Percentiles rank a stretch among this genome's conserved stretches.
These are phyloP conservation scores for Forficula auricularia DNA, from an alignment of 1,140 invertebrate genomes.

Conservation along the genomic window DNA sequence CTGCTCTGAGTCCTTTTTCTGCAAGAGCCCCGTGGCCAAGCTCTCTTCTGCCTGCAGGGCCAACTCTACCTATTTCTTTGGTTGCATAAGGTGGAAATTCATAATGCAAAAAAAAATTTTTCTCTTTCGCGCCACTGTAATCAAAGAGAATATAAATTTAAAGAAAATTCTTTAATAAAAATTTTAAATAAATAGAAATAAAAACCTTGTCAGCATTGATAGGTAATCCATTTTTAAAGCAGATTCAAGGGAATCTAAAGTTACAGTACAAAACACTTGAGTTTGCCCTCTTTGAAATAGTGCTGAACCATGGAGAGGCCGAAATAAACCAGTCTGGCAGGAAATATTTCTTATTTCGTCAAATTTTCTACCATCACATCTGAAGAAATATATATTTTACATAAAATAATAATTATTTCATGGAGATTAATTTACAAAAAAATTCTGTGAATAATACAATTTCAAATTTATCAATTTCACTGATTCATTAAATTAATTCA, in stretches of 20 bases:
- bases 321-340: slow-evolving; percentile 68
- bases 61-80: slow-evolving; percentile 66
- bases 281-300: slow-evolving; percentile 96
- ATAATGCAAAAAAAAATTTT: slow-evolving; percentile 96
- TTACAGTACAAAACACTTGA: slow-evolving; percentile 88
- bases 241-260: slow-evolving; percentile 85
- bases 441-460: too few species aligned
- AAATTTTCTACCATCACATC: slow-evolving; percentile 76
- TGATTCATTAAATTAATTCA: too few species aligned
- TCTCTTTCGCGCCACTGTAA: slow-evolving; percentile 75
- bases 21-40: slow-evolving; percentile 90
- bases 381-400: too few species aligned
- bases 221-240: slow-evolving; percentile 76
- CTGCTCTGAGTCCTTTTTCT: slow-evolving; percentile 68
- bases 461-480: too few species aligned
- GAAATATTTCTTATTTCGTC: slow-evolving; percentile 65
- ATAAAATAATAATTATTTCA: too few species aligned
- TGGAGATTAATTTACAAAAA: too few species aligned
- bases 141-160: slow-evolving; percentile 6
- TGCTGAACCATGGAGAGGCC: slow-evolving; percentile 87
- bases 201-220: slow-evolving; percentile 67
- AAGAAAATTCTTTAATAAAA: too few species aligned
- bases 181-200: neutral
- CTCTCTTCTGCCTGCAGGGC: slow-evolving; percentile 55
- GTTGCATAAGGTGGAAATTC: slow-evolving; percentile 97